These are phyloP conservation scores for human (Homo sapiens) DNA, from an alignment of 2,113 vertebrate species.

Conservation along the genomic window DNA sequence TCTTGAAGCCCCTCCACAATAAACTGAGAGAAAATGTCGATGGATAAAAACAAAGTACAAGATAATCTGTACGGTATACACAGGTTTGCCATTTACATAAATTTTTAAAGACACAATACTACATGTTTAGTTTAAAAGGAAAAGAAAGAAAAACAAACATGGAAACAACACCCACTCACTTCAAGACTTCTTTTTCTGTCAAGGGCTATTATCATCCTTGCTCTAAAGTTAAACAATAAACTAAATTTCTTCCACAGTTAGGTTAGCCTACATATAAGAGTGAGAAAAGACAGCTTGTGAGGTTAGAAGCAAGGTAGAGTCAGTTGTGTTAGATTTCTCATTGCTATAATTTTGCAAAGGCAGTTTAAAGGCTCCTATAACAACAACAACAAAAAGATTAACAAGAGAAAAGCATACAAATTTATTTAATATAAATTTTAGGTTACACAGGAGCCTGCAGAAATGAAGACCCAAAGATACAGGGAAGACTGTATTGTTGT, in stretches of 20 bases:
- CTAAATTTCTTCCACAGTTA: too few species aligned
- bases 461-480: not conserved
- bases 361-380: not conserved
- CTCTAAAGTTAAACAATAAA: too few species aligned
- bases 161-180: not conserved
- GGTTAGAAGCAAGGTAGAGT: too few species aligned
- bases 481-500: not conserved
- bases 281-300: too few species aligned
- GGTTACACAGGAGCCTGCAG: not conserved
- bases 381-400: not conserved
- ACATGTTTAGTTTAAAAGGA: not conserved
- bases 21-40: not conserved
- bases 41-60: slow-evolving; percentile 21
- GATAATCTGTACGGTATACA: not conserved
- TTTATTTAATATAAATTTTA: not conserved
- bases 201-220: not conserved
- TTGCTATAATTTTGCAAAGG: too few species aligned
- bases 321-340: too few species aligned
- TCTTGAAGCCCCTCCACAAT: too few species aligned
- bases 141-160: not conserved
- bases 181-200: not conserved
- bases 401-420: not conserved
- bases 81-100: not conserved
- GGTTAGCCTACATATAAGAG: too few species aligned
- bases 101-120: not conserved